Conservation (phyloP, 2,888 invertebrate species). For the Ferrisia virgata region DNA sequence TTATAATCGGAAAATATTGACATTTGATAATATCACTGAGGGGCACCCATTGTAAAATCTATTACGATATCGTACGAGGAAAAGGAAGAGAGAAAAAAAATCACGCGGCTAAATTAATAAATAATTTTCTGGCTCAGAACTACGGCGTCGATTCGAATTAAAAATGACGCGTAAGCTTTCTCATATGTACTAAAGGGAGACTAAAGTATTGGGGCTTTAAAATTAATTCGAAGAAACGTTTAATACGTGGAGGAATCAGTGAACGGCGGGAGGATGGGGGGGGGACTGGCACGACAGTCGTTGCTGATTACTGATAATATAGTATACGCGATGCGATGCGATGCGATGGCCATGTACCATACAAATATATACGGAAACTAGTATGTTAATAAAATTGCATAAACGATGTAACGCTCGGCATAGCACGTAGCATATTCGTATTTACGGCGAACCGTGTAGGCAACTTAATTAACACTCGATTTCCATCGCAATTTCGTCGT, state of each 20-base stretch:
- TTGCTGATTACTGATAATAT: too few relatives aligned
- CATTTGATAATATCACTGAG: not conserved
- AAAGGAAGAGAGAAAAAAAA: not conserved
- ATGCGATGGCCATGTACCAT: not conserved
- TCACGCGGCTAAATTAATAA: not conserved
- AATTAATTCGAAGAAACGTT: not conserved
- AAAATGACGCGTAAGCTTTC: not conserved
- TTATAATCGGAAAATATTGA: not conserved
- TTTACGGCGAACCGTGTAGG: not conserved
- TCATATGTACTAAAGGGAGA: not conserved
- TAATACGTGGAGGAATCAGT: not conserved
- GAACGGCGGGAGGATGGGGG: not conserved
- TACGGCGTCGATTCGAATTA: not conserved
- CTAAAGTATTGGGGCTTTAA: not conserved
- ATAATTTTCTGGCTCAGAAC: not conserved
- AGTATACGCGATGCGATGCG: not conserved
- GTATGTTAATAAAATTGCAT: slow-evolving; percentile 2
- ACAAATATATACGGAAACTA: not conserved
- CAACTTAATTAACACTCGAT: not conserved
- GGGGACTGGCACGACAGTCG: too few relatives aligned
- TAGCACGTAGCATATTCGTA: not conserved
- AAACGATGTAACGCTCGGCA: not conserved
- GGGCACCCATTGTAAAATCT: not conserved
- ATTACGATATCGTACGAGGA: not conserved
- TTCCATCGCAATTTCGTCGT: not conserved